Conservation (phyloP, 2,113 vertebrate species). For the Cephalopterus ornatus region DNA sequence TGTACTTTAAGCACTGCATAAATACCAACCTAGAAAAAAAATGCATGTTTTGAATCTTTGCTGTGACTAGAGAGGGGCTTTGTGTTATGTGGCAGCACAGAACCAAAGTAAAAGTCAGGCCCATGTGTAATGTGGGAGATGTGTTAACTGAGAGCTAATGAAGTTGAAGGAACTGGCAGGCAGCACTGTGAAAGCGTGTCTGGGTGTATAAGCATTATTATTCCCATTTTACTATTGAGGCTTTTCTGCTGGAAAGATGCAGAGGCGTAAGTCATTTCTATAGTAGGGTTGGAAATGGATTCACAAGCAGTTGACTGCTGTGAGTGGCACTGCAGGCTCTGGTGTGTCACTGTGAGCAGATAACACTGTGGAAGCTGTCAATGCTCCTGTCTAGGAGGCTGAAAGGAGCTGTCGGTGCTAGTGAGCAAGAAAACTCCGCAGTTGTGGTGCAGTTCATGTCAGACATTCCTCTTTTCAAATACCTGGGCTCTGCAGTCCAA, state of each 20-base stretch:
- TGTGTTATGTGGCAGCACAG: background rate
- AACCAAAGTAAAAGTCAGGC: background rate
- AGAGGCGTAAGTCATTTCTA: background rate
- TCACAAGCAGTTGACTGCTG: background rate
- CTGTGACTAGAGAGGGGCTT: background rate
- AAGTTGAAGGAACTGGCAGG: background rate
- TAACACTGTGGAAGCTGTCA: background rate
- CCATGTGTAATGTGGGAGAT: background rate
- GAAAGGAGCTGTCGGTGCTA: background rate
- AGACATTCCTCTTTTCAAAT: background rate
- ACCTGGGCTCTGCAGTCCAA: background rate
- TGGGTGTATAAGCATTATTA: background rate
- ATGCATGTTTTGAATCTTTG: background rate
- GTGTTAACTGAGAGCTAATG: background rate
- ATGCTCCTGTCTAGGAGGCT: background rate
- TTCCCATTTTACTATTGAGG: background rate
- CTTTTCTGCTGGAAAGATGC: background rate
- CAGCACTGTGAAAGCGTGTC: accelerated
- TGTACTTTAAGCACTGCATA: background rate
- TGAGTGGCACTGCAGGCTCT: background rate
- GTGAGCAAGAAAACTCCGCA: background rate
- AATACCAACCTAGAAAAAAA: background rate
- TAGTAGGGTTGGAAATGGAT: background rate
- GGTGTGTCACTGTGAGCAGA: background rate
- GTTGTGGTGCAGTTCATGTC: accelerated